Evolutionary conservation across 2,888 invertebrate species (phyloP), one percentile per base, ranked within the genome.

Genomic region (Lithophane ornitopus): DNA sequence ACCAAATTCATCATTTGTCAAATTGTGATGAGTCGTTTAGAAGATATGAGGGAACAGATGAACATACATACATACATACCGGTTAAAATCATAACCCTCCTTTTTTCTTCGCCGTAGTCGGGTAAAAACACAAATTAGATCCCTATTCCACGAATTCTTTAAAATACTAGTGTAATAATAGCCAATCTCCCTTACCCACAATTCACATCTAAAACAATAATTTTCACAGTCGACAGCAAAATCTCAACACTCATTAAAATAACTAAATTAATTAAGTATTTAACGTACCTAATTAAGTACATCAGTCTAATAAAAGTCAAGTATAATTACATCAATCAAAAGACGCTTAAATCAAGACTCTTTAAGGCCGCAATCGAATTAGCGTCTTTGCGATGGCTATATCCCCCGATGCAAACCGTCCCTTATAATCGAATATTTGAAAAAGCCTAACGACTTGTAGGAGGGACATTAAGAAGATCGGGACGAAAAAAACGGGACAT

Each of bases 391-490:
- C 34, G 65, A 58, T 58, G 63, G 14, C 54, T 70, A 70, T 78
- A 73, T 63, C 70, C 66, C 1, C 2, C 44, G 59, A 70, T 70
- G 14, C 56, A 56, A 63, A 62, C 46, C 54, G 54, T 63, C 72
- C 66, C 66, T 54, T 79, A 71, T 76, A 84, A 81, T 83, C 80
- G 80, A 88, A 86, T 86, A 82, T 87, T 85, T 81, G 83, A 81
- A 82, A 88, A 85, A 78, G 66, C 78, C 82, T 83, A 83, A 86
- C 85, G 87, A 90, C 88, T 63, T 86, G 82, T 78, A 77, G 82
- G 70, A 81, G 80, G 81, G 82, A 83, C 90, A 91, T 91, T 91
- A 90, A 84, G 90, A 86, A 87, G 89, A 90, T 90, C 90, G 89
- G 87, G 84, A 75, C 75, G 86, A 87, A 90, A 80, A 79, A 73